Conservation (phyloP, 2,113 vertebrate genomes). For the Petaurus breviceps region DNA sequence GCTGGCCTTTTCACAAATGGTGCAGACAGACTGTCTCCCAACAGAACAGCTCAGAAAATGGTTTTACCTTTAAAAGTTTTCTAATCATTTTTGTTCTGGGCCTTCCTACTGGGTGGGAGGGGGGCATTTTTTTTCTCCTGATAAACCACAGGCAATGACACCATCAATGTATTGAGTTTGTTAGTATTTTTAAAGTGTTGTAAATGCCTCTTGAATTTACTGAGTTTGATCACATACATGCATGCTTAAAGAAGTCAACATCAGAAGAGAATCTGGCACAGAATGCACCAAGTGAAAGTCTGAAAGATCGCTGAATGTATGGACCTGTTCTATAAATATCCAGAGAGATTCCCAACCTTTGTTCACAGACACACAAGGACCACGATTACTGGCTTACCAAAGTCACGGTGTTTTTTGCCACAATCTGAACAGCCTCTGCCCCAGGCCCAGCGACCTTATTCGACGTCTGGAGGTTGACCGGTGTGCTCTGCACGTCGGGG, state of each 20-base stretch:
- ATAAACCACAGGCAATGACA: not conserved
- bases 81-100: slow-evolving; percentile 41
- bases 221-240: slow-evolving; percentile 27
- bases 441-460: slow-evolving; percentile 93
- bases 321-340: slow-evolving; percentile 19
- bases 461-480: slow-evolving; percentile 97
- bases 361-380: slow-evolving; percentile 28
- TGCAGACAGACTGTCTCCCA: slow-evolving; percentile 53
- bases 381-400: slow-evolving; percentile 89
- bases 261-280: not conserved
- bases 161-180: slow-evolving; percentile 20
- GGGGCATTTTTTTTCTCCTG: not conserved
- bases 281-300: not conserved
- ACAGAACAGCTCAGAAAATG: slow-evolving; percentile 55
- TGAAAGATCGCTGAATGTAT: slow-evolving; percentile 20
- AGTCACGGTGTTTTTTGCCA: slow-evolving; percentile 96
- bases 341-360: slow-evolving; percentile 44
- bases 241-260: not conserved
- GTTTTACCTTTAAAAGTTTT: slow-evolving; percentile 46
- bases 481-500: slow-evolving; percentile 92
- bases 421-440: slow-evolving; percentile 93
- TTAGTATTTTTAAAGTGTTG: slow-evolving; percentile 42
- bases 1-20: slow-evolving; percentile 46
- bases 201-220: slow-evolving; percentile 41
- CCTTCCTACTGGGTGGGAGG: slow-evolving; percentile 34